phyloP scores from a whole-genome alignment of 1,140 invertebrate species.

The Drosophila busckii region DNA sequence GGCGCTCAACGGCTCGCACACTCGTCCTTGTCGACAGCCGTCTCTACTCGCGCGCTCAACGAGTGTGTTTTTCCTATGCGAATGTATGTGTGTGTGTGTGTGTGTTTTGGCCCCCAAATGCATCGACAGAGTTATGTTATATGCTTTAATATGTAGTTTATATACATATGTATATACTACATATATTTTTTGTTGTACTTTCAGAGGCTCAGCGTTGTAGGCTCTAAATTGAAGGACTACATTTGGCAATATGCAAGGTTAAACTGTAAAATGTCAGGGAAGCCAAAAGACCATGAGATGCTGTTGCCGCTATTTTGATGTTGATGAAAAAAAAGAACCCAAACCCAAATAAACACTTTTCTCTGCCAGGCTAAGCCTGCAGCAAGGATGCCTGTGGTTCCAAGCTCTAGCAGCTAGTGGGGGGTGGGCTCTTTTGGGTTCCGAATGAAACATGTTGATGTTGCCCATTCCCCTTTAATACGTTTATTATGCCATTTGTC shows the following conservation, averaged over 20 bases:
- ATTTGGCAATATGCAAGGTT: slow-evolving; percentile 71
- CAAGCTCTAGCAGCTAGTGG: background rate
- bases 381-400: background rate
- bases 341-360: slow-evolving; percentile 25
- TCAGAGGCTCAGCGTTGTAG: slow-evolving; percentile 61
- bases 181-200: slow-evolving; percentile 17
- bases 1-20: slow-evolving; percentile 17
- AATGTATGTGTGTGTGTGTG: slow-evolving; percentile 9
- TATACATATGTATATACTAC: background rate
- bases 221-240: slow-evolving; percentile 72
- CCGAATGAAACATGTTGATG: slow-evolving; percentile 31
- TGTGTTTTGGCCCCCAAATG: slow-evolving; percentile 57
- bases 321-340: background rate
- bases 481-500: slow-evolving; percentile 69
- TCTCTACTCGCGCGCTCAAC: slow-evolving; percentile 33
- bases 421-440: slow-evolving; percentile 31
- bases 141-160: slow-evolving; percentile 9
- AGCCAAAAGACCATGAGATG: slow-evolving; percentile 24
- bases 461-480: slow-evolving; percentile 42
- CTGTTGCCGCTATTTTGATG: slow-evolving; percentile 29
- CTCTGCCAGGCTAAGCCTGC: background rate
- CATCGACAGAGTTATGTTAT: slow-evolving; percentile 67
- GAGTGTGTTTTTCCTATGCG: too few species aligned
- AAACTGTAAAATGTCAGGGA: slow-evolving; percentile 63
- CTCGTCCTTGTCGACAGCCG: slow-evolving; percentile 60